phyloP scores from a whole-genome alignment of 1,140 invertebrate species.

The Camponotus pennsylvanicus region DNA sequence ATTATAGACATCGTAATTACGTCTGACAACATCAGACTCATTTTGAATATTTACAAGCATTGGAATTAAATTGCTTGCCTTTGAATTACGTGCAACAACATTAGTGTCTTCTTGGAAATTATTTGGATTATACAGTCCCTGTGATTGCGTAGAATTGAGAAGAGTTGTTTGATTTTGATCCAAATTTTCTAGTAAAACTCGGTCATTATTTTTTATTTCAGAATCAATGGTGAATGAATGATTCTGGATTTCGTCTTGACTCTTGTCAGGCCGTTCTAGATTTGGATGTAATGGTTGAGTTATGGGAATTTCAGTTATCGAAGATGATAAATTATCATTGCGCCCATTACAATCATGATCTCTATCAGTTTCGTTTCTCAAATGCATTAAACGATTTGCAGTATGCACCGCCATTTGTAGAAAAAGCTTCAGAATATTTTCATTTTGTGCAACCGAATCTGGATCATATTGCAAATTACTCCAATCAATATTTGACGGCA shows the following conservation, averaged over 20 bases:
- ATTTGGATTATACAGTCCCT: background rate
- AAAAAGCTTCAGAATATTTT: slow-evolving; percentile 22
- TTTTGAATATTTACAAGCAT: background rate
- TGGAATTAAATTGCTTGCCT: background rate
- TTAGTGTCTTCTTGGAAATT: background rate
- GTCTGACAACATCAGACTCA: background rate
- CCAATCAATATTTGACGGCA: slow-evolving; percentile 13
- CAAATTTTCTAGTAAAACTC: background rate
- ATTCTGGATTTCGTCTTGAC: background rate
- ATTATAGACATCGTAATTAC: background rate
- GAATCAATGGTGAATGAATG: background rate
- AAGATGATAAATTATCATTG: background rate
- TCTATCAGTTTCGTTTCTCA: slow-evolving; percentile 18
- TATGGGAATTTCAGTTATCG: background rate
- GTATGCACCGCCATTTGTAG: slow-evolving; percentile 20
- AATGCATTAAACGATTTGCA: background rate
- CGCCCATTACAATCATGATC: background rate
- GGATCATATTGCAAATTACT: background rate
- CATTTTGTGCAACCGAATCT: slow-evolving; percentile 26
- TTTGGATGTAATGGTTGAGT: background rate
- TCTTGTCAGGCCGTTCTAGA: slow-evolving; percentile 5
- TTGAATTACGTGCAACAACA: background rate
- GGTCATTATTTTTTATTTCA: slow-evolving; percentile 9
- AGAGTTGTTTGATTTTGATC: background rate
- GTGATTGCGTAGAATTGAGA: background rate